Evolutionary conservation across 2,797 vertebrate genomes (phyloP), one percentile per base, ranked within the genome.

Genomic region (Meriones psammophilus): DNA sequence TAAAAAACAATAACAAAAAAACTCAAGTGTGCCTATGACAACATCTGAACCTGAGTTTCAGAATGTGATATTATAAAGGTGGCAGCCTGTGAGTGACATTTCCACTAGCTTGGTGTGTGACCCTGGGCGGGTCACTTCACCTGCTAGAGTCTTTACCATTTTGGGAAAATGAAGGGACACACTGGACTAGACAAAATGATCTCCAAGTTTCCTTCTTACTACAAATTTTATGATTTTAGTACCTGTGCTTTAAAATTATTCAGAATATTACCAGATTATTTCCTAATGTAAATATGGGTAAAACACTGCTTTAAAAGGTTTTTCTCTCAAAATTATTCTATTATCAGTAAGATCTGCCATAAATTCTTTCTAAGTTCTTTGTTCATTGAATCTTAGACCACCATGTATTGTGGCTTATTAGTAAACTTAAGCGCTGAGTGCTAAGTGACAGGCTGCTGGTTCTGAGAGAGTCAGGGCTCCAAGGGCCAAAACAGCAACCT

Each of bases 241-340:
- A 78, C n/a, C 62, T 87, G 4, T 66, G 60, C 92, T 95, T 95
- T 89, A 94, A 85, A 95, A 69, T 91, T 85, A 39, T 78, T 95
- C 79, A 93, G 95, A 94, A 91, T 79, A 92, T 89, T 86, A 94
- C 81, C 76, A 96, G 79, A 36, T 91, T 96, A 50, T 90, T 96
- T 92, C 42, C 50, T 94, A 89, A 68, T 91, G 10, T 94, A 97
- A 96, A 93, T 89, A 86, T n/a, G 94, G 76, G 79, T 84, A 92
- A 95, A 92, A 79, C 90, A 92, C 50, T 95, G 66, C 42, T 92
- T 90, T 91, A 94, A 97, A 95, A 91, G 90, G 30, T 87, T 66
- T 46, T 73, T 62, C 12, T 28, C 62, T 33, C 7, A 94, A 88
- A 93, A 94, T 88, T 95, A 39, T 96, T 60, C 76, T 92, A 0